A percentile compares a stretch with the other conserved stretches of the same genome.
Conservation (phyloP, 1,140 invertebrate species). For the Monomorium pharaonis region DNA sequence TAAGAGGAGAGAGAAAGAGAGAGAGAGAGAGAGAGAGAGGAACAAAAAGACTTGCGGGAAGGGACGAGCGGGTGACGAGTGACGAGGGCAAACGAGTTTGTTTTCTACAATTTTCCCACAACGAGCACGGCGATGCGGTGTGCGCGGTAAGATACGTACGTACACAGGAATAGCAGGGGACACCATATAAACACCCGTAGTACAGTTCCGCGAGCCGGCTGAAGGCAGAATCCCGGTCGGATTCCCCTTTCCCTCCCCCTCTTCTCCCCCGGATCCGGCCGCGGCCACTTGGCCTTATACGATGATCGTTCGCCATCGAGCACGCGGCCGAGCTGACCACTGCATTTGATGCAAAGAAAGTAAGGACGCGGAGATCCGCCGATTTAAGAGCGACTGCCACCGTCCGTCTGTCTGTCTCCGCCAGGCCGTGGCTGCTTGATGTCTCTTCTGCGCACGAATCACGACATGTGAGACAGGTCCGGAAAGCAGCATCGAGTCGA, state of each 20-base stretch:
- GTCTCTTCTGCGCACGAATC: constrained; percentile 68
- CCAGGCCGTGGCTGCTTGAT: constrained; percentile 58
- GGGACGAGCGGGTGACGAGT: constrained; percentile 18
- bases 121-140: constrained; percentile 77
- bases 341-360: constrained; percentile 80
- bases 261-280: constrained; percentile 77
- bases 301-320: constrained; percentile 76
- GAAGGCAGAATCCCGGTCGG: constrained; percentile 80
- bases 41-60: neutral
- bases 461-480: constrained; percentile 47
- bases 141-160: constrained; percentile 76
- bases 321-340: constrained; percentile 65
- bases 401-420: constrained; percentile 55
- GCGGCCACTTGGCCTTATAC: constrained; percentile 80
- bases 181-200: constrained; percentile 82
- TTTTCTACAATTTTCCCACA: constrained; percentile 84
- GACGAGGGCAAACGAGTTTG: constrained; percentile 81
- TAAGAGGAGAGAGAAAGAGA: constrained; percentile 19
- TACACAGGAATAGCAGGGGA: constrained; percentile 80
- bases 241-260: constrained; percentile 64
- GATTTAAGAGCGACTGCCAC: constrained; percentile 75
- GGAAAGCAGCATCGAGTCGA: neutral
- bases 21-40: constrained; percentile 10
- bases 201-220: constrained; percentile 82
- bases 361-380: constrained; percentile 73